Base-by-base conservation (phyloP, 2,888 invertebrate species). In the Papilio elwesi region DNA sequence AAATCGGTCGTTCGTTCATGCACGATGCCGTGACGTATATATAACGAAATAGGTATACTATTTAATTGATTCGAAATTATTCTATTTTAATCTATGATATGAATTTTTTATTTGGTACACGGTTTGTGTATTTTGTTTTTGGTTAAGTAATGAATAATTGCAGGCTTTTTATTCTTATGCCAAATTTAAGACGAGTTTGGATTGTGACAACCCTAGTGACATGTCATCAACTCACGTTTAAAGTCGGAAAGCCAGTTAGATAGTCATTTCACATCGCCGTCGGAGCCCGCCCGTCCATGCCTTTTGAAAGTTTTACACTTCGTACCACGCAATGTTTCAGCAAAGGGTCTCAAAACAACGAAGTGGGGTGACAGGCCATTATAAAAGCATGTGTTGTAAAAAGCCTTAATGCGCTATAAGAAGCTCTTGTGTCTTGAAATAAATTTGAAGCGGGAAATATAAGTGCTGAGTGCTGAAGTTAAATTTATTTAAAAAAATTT, bases 291-390 rank as follows among this genome's bases (percentile, higher is more conserved):
- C 43, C 15, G 57, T 59, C n/a, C 62, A 51, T 67, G 51, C 66
- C 67, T 71, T 71, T 72, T 66, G 13, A 76, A 76, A 78, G 78
- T 81, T 86, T 85, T 82, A 82, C 82, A 80, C 79, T 74, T 79
- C 78, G 78, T 83, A 84, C 82, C 82, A 83, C 78, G 76, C 77
- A 81, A 83, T 83, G 82, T 80, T 81, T 81, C 83, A 83, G 81
- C 82, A 80, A 78, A 80, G 78, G 79, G 77, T 73, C 78, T 79
- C 82, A 82, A 82, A 81, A 83, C 82, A 83, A 80, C 79, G 68
- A 74, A 77, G 75, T 78, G 75, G 76, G 75, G 79, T 74, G 77
- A 76, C 77, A 77, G 77, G 77, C 77, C 73, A 75, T 76, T 74
- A 38, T 77, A 76, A 78, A 51, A 49, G 52, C 62, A 1, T 51